Conservation (phyloP, 2,888 invertebrate genomes). For the Serrognathus titanus region DNA sequence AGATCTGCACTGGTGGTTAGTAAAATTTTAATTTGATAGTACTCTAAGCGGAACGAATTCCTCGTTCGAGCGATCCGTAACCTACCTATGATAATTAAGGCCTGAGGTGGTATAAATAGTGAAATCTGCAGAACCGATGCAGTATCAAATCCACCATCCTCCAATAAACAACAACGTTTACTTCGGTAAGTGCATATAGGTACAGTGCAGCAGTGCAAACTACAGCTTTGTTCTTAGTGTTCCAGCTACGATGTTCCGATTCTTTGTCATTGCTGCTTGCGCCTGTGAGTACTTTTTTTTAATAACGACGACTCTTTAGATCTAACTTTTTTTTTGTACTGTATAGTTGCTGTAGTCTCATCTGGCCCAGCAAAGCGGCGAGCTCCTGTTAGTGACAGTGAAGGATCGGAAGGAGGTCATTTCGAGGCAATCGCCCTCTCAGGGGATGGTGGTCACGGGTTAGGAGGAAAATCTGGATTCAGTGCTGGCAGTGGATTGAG, state of each 20-base stretch:
- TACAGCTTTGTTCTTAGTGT: not conserved
- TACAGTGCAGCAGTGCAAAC: no score
- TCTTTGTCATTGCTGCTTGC: not conserved
- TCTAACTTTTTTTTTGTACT: not conserved
- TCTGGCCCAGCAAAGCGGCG: not conserved
- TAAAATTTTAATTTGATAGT: no score
- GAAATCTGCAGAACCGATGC: no score
- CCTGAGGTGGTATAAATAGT: no score
- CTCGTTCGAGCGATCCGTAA: no score
- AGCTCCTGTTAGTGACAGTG: not conserved
- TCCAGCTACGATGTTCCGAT: not conserved
- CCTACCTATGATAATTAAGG: no score
- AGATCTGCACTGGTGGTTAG: no score
- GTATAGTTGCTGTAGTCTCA: not conserved
- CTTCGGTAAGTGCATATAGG: no score
- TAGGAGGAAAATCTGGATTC: constrained; percentile 44
- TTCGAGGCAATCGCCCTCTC: not conserved
- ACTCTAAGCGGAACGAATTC: no score
- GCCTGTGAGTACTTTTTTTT: not conserved
- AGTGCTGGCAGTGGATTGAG: constrained; percentile 63
- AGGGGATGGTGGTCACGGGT: constrained; percentile 11
- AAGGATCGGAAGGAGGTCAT: not conserved
- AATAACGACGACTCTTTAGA: not conserved
- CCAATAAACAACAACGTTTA: no score
- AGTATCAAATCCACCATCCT: no score